A percentile compares a stretch with the other conserved stretches of the same genome.
These are phyloP conservation scores for Tromatobia lineatoria DNA, from an alignment of 2,888 invertebrate genomes.

Conservation along the genomic window DNA sequence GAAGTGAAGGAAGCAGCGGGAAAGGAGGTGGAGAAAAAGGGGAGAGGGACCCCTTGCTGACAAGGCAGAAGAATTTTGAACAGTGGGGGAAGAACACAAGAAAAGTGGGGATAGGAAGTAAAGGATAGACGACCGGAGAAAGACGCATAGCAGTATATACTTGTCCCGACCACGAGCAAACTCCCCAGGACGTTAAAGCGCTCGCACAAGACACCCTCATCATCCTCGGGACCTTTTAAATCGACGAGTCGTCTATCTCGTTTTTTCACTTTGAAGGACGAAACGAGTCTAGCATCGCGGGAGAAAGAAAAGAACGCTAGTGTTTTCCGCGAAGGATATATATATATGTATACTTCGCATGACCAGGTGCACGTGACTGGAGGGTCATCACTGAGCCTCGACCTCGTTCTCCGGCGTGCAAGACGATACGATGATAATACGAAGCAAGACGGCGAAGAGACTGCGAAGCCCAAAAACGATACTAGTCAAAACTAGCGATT, in stretches of 20 bases:
- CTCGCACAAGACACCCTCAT: slow-evolving; percentile 51
- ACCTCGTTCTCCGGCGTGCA: slow-evolving; percentile 58
- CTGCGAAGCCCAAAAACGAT: slow-evolving; percentile 19
- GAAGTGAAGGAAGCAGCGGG: slow-evolving; percentile 52
- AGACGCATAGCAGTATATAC: slow-evolving; percentile 40
- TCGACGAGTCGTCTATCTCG: slow-evolving; percentile 23
- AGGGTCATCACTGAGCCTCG: slow-evolving; percentile 66
- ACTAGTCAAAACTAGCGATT: slow-evolving; percentile 12
- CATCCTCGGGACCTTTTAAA: slow-evolving; percentile 51
- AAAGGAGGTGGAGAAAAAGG: slow-evolving; percentile 17
- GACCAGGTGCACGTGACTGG: slow-evolving; percentile 62
- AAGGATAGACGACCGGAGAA: slow-evolving; percentile 44
- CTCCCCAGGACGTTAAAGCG: slow-evolving; percentile 13
- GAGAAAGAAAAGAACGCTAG: slow-evolving; percentile 1
- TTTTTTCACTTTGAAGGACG: slow-evolving; percentile 28
- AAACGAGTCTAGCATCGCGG: slow-evolving; percentile 15
- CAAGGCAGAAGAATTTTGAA: slow-evolving; percentile 35
- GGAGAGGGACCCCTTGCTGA: slow-evolving; percentile 56
- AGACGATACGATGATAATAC: slow-evolving; percentile 47
- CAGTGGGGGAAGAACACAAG: slow-evolving; percentile 39
- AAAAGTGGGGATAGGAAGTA: slow-evolving; percentile 59
- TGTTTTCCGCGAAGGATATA: neutral
- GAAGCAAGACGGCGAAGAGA: slow-evolving; percentile 30
- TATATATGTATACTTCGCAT: slow-evolving; percentile 33
- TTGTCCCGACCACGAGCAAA: slow-evolving; percentile 47